phyloP scores from a whole-genome alignment of 2,797 vertebrate species.

The Tympanoctomys barrerae region DNA sequence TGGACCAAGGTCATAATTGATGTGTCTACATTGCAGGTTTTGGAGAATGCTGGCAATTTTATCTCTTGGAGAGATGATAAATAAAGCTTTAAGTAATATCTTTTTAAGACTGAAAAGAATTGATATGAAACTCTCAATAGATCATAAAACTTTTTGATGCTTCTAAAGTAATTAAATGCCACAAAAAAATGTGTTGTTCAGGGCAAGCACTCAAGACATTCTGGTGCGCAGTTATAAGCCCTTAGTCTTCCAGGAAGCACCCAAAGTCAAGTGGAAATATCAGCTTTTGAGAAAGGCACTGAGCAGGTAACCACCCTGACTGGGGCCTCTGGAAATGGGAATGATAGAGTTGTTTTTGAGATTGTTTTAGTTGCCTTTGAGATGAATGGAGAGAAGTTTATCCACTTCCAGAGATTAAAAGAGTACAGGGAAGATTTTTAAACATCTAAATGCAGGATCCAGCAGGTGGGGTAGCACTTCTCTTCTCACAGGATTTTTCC shows the following conservation, averaged over 20 bases:
- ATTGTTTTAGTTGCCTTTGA: background rate
- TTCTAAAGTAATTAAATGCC: constrained; percentile 13
- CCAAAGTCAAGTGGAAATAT: background rate
- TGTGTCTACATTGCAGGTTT: constrained; percentile 2
- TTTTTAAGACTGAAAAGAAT: constrained; percentile 39
- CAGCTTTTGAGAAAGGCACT: background rate
- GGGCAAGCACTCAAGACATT: background rate
- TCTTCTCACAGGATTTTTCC: too few relatives aligned
- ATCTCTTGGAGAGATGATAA: constrained; percentile 27
- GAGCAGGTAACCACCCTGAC: background rate
- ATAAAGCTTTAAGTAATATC: constrained; percentile 5
- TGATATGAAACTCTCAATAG: constrained; percentile 15
- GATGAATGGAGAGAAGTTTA: background rate
- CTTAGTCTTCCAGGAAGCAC: background rate
- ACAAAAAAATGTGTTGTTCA: background rate
- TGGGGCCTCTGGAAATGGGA: background rate
- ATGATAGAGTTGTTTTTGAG: background rate
- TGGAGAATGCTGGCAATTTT: constrained; percentile 19
- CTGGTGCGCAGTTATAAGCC: background rate
- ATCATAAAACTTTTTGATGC: constrained; percentile 12
- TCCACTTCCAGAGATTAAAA: background rate
- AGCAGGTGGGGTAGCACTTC: background rate
- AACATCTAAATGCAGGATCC: background rate
- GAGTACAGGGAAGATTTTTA: background rate
- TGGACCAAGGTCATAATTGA: constrained; percentile 42